Conservation (phyloP, 1,140 invertebrate species). For the Pseudomyrmex flavicornis region DNA sequence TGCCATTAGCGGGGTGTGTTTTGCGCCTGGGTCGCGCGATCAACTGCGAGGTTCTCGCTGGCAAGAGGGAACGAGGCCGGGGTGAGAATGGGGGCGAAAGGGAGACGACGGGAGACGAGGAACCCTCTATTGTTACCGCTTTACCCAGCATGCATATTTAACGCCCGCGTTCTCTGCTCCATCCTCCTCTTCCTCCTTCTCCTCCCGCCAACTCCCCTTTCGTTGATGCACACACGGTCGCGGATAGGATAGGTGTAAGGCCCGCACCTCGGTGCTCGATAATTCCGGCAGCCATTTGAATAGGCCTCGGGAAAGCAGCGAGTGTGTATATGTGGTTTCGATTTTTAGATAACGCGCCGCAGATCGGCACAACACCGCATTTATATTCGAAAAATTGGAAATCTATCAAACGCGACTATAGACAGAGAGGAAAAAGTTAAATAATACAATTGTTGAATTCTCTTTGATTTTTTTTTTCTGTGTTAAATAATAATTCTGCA, state of each 20-base stretch:
- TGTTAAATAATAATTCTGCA: too few species aligned
- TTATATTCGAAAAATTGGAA: too few species aligned
- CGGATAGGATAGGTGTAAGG: conserved; percentile 26
- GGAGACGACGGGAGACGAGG: conserved; percentile 40
- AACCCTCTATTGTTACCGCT: conserved; percentile 77
- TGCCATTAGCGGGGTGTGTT: conserved; percentile 79
- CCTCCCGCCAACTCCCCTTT: neutral
- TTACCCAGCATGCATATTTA: conserved; percentile 80
- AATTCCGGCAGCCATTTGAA: conserved; percentile 24
- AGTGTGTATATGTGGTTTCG: conserved; percentile 19
- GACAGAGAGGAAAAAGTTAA: too few species aligned
- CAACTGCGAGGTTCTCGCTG: conserved; percentile 71
- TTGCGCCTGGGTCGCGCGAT: conserved; percentile 77
- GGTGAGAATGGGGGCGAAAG: conserved; percentile 22
- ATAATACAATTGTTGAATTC: too few species aligned
- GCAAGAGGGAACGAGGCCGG: conserved; percentile 44
- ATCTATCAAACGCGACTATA: too few species aligned
- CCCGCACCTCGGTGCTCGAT: conserved; percentile 2
- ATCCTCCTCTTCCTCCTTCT: neutral
- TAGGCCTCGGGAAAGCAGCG: neutral
- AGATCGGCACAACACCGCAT: too few species aligned
- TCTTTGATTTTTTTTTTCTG: too few species aligned
- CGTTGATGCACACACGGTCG: conserved; percentile 24
- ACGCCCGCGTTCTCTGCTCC: conserved; percentile 66
- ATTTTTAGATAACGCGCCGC: conserved; percentile 14